These are phyloP conservation scores for Bombus polaris DNA, from an alignment of 1,140 invertebrate genomes.

Conservation along the genomic window DNA sequence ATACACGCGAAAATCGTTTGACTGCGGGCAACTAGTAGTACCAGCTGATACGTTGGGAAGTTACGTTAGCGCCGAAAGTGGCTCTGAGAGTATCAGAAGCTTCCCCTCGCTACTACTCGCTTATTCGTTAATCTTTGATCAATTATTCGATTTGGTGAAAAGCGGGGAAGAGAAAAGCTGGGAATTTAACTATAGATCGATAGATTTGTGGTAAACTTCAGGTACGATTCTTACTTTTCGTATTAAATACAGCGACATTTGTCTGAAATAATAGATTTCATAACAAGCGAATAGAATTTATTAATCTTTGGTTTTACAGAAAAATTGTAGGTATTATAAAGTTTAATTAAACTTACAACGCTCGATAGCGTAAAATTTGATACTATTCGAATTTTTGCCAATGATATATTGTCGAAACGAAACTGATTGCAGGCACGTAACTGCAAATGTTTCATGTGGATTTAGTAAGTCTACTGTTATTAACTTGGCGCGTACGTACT, in stretches of 20 bases:
- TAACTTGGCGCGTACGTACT: neutral
- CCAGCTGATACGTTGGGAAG: neutral
- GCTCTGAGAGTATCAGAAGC: neutral
- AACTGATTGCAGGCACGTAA: neutral
- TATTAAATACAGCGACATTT: too few species aligned
- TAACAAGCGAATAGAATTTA: too few species aligned
- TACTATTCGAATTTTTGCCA: too few species aligned
- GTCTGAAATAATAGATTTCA: too few species aligned
- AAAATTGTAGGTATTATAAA: too few species aligned
- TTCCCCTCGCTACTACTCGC: conserved; percentile 1
- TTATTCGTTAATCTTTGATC: neutral
- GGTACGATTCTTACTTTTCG: too few species aligned
- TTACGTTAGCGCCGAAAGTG: conserved; percentile 26
- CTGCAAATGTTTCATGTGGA: neutral
- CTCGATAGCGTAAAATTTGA: too few species aligned
- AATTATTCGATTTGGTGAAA: neutral
- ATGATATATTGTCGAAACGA: too few species aligned
- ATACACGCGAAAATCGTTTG: conserved; percentile 26
- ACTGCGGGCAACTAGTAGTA: neutral
- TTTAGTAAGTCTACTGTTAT: neutral
- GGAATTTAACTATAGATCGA: neutral
- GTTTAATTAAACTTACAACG: too few species aligned
- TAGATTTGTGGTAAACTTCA: too few species aligned
- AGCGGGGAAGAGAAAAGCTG: too few species aligned
- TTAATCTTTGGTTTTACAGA: too few species aligned